phyloP scores from a whole-genome alignment of 2,888 invertebrate genomes.

The Colostygia pectinataria region DNA sequence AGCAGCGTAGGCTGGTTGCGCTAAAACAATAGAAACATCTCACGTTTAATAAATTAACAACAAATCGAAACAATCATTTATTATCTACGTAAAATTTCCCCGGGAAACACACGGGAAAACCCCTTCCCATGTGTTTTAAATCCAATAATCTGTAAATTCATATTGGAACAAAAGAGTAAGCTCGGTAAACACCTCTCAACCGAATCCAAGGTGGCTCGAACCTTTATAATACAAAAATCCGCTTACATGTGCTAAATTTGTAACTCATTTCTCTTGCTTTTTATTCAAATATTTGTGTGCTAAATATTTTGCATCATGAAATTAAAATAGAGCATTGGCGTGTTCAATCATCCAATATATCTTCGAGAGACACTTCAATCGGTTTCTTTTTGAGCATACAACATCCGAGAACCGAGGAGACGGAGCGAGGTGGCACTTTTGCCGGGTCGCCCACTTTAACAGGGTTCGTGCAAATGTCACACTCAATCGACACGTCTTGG shows the following conservation, averaged over 20 bases:
- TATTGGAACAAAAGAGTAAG: slow-evolving; percentile 25
- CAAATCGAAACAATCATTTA: neutral
- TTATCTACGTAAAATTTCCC: neutral
- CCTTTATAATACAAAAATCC: slow-evolving; percentile 40
- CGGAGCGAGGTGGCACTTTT: slow-evolving; percentile 56
- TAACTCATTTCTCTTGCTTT: slow-evolving; percentile 34
- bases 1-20: slow-evolving; percentile 64
- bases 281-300: slow-evolving; percentile 28
- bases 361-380: slow-evolving; percentile 60
- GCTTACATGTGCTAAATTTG: slow-evolving; percentile 44
- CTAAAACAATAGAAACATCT: slow-evolving; percentile 40
- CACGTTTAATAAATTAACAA: neutral
- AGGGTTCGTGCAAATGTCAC: slow-evolving; percentile 47
- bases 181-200: slow-evolving; percentile 30
- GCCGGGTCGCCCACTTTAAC: slow-evolving; percentile 58
- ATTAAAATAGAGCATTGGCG: slow-evolving; percentile 8
- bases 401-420: slow-evolving; percentile 39
- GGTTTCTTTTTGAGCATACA: slow-evolving; percentile 56
- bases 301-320: slow-evolving; percentile 11
- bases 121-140: neutral
- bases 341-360: slow-evolving; percentile 58
- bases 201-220: slow-evolving; percentile 31
- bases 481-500: slow-evolving; percentile 64
- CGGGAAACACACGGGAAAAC: no score
- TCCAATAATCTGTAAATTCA: slow-evolving; percentile 11